These are phyloP conservation scores for Allygus modestus DNA, from an alignment of 2,888 invertebrate genomes.

Conservation along the genomic window DNA sequence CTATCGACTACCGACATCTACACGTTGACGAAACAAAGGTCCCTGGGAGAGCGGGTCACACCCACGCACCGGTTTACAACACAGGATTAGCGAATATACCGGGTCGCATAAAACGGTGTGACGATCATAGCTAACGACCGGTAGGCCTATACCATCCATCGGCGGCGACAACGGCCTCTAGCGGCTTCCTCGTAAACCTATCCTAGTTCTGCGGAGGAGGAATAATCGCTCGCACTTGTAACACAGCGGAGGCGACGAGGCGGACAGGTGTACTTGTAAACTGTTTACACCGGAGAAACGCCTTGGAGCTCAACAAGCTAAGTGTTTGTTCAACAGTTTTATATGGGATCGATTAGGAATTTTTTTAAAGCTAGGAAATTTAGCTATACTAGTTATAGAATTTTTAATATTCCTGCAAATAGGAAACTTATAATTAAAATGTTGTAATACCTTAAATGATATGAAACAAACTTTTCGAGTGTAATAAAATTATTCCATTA, in stretches of 20 bases:
- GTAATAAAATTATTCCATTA: too few relatives aligned
- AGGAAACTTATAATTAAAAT: too few relatives aligned
- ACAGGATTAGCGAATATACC: too few relatives aligned
- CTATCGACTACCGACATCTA: slow-evolving; percentile 16
- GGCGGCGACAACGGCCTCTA: slow-evolving; percentile 17
- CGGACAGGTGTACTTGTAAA: slow-evolving; percentile 2
- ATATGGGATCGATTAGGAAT: too few relatives aligned
- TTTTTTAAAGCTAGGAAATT: too few relatives aligned
- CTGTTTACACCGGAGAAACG: not conserved
- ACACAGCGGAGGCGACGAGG: not conserved
- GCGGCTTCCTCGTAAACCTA: slow-evolving; percentile 13
- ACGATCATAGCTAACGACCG: not conserved
- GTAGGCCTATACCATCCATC: slow-evolving; percentile 31
- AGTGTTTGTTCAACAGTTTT: too few relatives aligned
- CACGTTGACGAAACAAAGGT: slow-evolving; percentile 30
- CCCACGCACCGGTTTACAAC: not conserved
- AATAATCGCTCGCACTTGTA: not conserved
- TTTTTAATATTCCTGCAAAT: too few relatives aligned
- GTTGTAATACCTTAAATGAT: too few relatives aligned
- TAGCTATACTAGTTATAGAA: too few relatives aligned
- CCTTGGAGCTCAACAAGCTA: not conserved
- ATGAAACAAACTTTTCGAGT: too few relatives aligned
- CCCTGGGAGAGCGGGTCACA: not conserved
- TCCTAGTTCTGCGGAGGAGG: slow-evolving; percentile 7
- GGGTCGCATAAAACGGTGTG: not conserved